Percentiles rank a stretch among this genome's conserved stretches.
These are phyloP conservation scores for Drosophila trichaetosa DNA, from an alignment of 2,888 invertebrate genomes.

Conservation along the genomic window DNA sequence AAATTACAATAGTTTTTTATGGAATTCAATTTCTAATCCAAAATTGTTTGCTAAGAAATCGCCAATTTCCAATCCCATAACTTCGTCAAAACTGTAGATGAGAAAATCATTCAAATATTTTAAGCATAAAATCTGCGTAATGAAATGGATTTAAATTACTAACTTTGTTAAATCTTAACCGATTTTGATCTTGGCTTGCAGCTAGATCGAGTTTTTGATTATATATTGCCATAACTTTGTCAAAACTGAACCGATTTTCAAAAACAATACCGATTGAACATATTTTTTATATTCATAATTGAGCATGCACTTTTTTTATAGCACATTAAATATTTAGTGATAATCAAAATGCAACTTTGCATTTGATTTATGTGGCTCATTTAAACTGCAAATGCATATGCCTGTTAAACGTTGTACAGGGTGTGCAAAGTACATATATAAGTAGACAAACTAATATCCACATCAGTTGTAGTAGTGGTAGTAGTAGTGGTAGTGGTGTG, in stretches of 20 bases:
- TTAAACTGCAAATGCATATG: neutral
- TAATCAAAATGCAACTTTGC: neutral
- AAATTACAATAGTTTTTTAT: too few species aligned
- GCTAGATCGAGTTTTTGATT: neutral
- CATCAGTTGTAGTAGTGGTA: neutral
- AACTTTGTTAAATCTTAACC: too few species aligned
- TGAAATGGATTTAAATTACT: too few species aligned
- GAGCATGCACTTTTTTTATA: too few species aligned
- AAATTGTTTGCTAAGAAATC: neutral
- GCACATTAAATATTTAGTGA: neutral
- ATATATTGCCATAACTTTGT: neutral
- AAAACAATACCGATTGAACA: neutral
- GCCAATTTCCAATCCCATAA: neutral
- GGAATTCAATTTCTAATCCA: neutral
- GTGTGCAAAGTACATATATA: slow-evolving; percentile 19
- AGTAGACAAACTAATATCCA: slow-evolving; percentile 9
- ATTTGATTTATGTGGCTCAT: neutral
- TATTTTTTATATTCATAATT: neutral
- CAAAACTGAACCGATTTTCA: neutral
- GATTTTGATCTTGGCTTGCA: too few species aligned
- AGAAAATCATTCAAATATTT: too few species aligned
- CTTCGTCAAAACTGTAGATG: neutral
- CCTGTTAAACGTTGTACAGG: neutral
- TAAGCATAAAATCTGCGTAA: neutral
- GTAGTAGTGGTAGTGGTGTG: slow-evolving; percentile 10